These are phyloP conservation scores for Colistium nudipinnis DNA, from an alignment of 2,113 vertebrate species.

Conservation along the genomic window DNA sequence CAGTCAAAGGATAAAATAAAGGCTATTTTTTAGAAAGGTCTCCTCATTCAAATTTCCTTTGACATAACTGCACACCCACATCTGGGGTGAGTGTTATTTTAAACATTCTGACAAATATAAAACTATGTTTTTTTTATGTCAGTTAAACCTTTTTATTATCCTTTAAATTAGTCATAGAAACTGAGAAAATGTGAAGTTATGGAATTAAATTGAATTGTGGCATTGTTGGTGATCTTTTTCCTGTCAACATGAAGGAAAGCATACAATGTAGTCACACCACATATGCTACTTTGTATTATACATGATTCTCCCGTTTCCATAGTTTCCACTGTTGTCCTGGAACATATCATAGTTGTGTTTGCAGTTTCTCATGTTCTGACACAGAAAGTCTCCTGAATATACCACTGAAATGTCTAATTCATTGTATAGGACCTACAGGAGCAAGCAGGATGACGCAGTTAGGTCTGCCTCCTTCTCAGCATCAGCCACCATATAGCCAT, in stretches of 20 bases:
- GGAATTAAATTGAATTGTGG: too few relatives aligned
- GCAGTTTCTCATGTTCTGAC: too few relatives aligned
- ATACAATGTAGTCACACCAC: too few relatives aligned
- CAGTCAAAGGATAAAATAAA: slow-evolving; percentile 52
- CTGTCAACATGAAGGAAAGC: too few relatives aligned
- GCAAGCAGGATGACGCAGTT: slow-evolving; percentile 56
- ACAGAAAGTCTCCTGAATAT: too few relatives aligned
- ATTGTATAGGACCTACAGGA: slow-evolving; percentile 44
- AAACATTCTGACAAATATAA: not conserved
- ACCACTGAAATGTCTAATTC: too few relatives aligned
- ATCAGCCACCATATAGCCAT: slow-evolving; percentile 66
- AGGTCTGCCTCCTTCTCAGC: slow-evolving; percentile 39
- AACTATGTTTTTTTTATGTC: not conserved
- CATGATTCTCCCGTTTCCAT: too few relatives aligned
- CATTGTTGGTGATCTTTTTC: too few relatives aligned
- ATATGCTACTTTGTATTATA: too few relatives aligned
- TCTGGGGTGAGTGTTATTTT: slow-evolving; percentile 3
- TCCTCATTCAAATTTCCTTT: slow-evolving; percentile 38
- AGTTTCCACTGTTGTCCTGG: too few relatives aligned
- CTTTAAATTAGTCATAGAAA: not conserved
- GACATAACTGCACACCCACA: slow-evolving; percentile 2
- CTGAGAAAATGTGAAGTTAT: too few relatives aligned
- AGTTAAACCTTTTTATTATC: not conserved
- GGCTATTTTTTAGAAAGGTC: slow-evolving; percentile 57
- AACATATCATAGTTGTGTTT: too few relatives aligned